Evolutionary conservation across 2,113 vertebrate genomes (phyloP), one percentile per base, ranked within the genome.

Genomic region (Lepus americanus): DNA sequence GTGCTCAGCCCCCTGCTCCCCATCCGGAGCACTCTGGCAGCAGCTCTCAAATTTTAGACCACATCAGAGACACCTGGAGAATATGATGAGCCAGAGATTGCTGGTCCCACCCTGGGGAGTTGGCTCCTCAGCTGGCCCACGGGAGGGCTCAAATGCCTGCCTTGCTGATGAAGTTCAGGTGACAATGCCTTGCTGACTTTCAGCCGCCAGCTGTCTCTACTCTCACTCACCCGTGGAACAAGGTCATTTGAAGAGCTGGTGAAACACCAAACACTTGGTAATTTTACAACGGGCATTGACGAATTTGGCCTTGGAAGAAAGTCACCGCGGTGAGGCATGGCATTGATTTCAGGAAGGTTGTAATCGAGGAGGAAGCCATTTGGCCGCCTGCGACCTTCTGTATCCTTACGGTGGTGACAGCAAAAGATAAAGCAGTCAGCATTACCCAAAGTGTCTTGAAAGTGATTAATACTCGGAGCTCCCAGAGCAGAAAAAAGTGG

Each of bases 391-490:
- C 3, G 51, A 87, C 0, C 3, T 89, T 92, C 0, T 6, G 1
- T 92, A 89, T 93, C 31, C 85, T n/a, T 79, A 19, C 87, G 69
- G 55, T 93, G 92, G 89, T 80, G 83, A 90, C 29, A 92, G 29
- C 89, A 94, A 72, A 67, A 91, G 87, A 96, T 78, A 97, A 90
- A 77, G 77, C 67, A 69, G 31, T 79, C 88, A 53, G 96, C 6
- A 72, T 69, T 95, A 89, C 76, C 72, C 61, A 29, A 86, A 83
- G 61, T 92, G 95, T 96, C 96, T 91, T 0, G 33, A 78, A 97
- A 97, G 94, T 97, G 96, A 98, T 98, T 94, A 96, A 98, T 96
- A 86, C 81, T 66, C 77, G 17, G 96, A 67, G 72, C 92, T 96
- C 59, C 92, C 55, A 29, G 85, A 85, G 89, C 70, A 66, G 87